Evolutionary conservation across 1,140 invertebrate genomes (phyloP).

Genomic region (Diuraphis noxia): DNA sequence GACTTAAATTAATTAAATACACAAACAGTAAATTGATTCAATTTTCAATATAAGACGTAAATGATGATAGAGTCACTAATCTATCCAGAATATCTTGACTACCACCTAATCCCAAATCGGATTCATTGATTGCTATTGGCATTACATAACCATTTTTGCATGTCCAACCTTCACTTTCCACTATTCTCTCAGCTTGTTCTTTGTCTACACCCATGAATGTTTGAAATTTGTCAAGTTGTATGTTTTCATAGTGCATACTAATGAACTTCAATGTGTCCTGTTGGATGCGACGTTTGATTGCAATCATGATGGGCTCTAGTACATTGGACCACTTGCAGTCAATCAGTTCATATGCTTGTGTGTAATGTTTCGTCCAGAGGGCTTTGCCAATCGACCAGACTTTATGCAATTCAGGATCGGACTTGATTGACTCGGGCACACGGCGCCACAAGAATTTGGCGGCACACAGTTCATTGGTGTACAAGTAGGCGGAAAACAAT

Average conservation of each 20-base stretch:
- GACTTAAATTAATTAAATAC: not conserved
- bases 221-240: slow-evolving; percentile 21
- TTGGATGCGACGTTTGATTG: slow-evolving; percentile 35
- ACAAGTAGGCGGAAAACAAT: slow-evolving; percentile 23
- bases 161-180: slow-evolving; percentile 43
- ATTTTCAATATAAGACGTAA: slow-evolving; percentile 47
- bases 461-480: slow-evolving; percentile 19
- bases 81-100: slow-evolving; percentile 43
- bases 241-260: slow-evolving; percentile 9
- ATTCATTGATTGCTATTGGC: slow-evolving; percentile 9
- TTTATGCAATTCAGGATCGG: not conserved
- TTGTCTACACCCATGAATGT: slow-evolving; percentile 30
- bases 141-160: slow-evolving; percentile 18
- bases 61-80: slow-evolving; percentile 21
- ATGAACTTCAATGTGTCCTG: slow-evolving; percentile 33
- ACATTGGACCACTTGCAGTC: slow-evolving; percentile 21
- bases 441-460: slow-evolving; percentile 44
- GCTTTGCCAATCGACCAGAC: slow-evolving; percentile 40
- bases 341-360: slow-evolving; percentile 23
- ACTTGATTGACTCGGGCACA: not conserved
- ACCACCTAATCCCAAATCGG: slow-evolving; percentile 3
- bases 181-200: slow-evolving; percentile 23
- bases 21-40: not conserved
- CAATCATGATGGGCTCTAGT: slow-evolving; percentile 11
- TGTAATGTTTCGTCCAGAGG: slow-evolving; percentile 21